These are phyloP conservation scores for Melanocharis versteri DNA, from an alignment of 2,113 vertebrate species.

Conservation along the genomic window DNA sequence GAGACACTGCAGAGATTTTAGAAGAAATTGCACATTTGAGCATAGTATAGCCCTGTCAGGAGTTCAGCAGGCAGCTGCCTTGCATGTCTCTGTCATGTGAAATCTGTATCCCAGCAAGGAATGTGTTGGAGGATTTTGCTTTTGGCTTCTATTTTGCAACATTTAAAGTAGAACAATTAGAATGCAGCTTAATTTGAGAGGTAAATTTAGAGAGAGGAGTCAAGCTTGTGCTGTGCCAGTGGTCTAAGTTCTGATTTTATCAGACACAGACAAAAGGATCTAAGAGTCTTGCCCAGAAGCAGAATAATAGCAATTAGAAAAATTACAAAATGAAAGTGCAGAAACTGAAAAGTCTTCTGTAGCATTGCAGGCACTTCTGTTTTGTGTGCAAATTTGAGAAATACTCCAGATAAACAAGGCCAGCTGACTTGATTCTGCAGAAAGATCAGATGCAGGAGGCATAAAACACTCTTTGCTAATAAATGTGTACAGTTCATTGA, in stretches of 20 bases:
- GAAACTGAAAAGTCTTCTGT: background rate
- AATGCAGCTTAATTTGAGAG: background rate
- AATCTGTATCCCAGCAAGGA: background rate
- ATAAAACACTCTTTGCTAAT: background rate
- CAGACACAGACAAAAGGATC: background rate
- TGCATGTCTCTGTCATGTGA: background rate
- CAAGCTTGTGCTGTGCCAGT: background rate
- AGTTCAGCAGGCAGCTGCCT: accelerated
- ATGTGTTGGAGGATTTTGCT: background rate
- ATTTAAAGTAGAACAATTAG: background rate
- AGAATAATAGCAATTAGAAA: background rate
- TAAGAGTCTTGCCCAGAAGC: background rate
- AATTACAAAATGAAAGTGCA: background rate
- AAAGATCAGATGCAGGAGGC: background rate
- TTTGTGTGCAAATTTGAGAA: background rate
- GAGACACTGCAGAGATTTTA: background rate
- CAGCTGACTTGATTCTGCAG: background rate
- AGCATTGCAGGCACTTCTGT: background rate
- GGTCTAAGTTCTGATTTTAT: background rate
- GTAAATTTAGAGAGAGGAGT: background rate
- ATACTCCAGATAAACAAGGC: background rate
- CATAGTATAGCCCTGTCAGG: background rate
- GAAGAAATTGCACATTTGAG: background rate
- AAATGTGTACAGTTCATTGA: background rate
- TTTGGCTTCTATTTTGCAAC: background rate